These are phyloP conservation scores for Columbina picui DNA, from an alignment of 2,113 vertebrate species.

Conservation along the genomic window DNA sequence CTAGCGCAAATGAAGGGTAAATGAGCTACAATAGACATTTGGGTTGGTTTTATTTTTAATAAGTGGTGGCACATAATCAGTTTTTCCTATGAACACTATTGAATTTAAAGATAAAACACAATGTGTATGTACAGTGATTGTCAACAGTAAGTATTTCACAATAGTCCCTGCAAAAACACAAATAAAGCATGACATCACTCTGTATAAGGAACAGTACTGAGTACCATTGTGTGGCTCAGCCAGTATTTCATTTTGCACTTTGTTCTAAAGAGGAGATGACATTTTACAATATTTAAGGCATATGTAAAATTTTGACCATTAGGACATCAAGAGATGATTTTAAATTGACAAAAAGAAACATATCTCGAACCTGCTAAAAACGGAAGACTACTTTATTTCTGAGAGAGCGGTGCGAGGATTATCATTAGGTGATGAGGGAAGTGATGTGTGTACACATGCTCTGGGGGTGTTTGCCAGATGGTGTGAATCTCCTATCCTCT, in stretches of 20 bases:
- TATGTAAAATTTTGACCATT: not conserved
- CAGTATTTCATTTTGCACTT: not conserved
- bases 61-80: not conserved
- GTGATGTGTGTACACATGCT: not conserved
- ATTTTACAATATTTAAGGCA: not conserved
- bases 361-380: not conserved
- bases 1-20: not conserved
- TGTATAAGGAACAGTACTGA: not conserved
- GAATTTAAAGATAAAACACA: not conserved
- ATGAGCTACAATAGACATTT: not conserved
- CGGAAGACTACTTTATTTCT: not conserved
- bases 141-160: not conserved
- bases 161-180: not conserved
- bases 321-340: not conserved
- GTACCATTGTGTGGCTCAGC: not conserved
- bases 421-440: not conserved
- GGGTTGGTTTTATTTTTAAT: not conserved
- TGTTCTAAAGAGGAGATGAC: not conserved
- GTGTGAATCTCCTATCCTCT: not conserved
- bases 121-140: not conserved
- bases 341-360: not conserved
- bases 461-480: slow-evolving; percentile 21
- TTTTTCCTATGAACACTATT: not conserved
- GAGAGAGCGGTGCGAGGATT: not conserved
- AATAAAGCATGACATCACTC: not conserved